phyloP scores from a whole-genome alignment of 1,140 invertebrate species.

The Macrosteles quadrilineatus region DNA sequence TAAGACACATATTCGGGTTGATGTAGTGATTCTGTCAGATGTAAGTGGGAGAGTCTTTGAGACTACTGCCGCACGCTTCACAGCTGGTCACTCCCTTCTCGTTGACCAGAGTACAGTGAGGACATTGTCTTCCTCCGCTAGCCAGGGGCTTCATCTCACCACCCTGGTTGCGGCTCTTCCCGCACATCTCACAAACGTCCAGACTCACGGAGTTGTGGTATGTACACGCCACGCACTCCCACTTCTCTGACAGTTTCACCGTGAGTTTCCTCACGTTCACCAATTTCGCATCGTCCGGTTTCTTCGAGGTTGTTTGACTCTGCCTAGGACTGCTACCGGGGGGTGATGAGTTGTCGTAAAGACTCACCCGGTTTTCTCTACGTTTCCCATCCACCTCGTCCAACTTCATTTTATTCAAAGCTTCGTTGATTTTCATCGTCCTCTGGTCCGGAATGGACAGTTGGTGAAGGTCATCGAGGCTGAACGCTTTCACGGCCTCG shows the following conservation, averaged over 20 bases:
- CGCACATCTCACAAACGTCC: constrained; percentile 77
- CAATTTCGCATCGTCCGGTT: constrained; percentile 20
- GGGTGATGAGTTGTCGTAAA: constrained; percentile 17
- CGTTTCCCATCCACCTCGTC: constrained; percentile 11
- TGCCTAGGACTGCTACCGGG: constrained; percentile 15
- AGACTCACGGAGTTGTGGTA: constrained; percentile 60
- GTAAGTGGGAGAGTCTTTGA: constrained; percentile 77
- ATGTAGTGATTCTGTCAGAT: constrained; percentile 50
- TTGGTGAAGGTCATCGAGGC: constrained; percentile 31
- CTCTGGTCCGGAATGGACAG: constrained; percentile 24
- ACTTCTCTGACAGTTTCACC: constrained; percentile 46
- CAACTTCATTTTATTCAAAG: constrained; percentile 12
- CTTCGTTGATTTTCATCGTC: constrained; percentile 25
- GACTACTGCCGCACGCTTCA: constrained; percentile 66
- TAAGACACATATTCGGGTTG: constrained; percentile 27
- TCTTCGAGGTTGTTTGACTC: constrained; percentile 6
- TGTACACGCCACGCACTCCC: constrained; percentile 73
- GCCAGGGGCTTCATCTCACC: constrained; percentile 65
- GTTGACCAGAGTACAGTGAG: constrained; percentile 79
- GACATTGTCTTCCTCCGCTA: constrained; percentile 74
- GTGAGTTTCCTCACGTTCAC: constrained; percentile 21
- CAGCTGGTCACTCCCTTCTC: constrained; percentile 64
- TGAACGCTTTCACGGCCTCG: constrained; percentile 30
- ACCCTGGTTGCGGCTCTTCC: constrained; percentile 61
- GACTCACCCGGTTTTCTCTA: constrained; percentile 20